Conservation (phyloP, 2,797 vertebrate species). For the Falco peregrinus region DNA sequence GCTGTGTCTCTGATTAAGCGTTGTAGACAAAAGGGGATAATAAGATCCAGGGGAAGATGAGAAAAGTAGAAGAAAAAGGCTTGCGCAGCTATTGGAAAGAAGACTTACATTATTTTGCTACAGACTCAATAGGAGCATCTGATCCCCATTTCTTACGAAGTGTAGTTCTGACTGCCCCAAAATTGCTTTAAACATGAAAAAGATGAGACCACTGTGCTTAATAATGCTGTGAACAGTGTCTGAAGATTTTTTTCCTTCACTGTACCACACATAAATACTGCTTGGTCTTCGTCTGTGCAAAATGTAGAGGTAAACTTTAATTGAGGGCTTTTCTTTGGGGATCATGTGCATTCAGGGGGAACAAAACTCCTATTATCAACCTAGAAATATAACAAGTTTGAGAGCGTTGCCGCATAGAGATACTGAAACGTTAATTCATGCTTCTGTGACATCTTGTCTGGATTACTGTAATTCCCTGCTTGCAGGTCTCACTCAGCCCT, state of each 20-base stretch:
- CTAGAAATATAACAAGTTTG: constrained; percentile 65
- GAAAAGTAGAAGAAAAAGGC: constrained; percentile 60
- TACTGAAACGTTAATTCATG: constrained; percentile 65
- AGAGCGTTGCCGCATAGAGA: constrained; percentile 35
- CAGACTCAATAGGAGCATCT: constrained; percentile 53
- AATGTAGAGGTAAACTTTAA: constrained; percentile 64
- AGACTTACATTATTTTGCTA: constrained; percentile 58
- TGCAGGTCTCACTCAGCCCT: constrained; percentile 43
- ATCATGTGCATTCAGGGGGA: constrained; percentile 55
- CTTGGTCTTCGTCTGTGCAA: constrained; percentile 38
- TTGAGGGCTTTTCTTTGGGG: constrained; percentile 67
- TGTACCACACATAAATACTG: constrained; percentile 42
- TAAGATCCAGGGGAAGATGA: constrained; percentile 66
- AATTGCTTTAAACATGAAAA: constrained; percentile 66
- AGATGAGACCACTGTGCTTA: constrained; percentile 61
- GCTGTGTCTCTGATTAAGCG: constrained; percentile 45
- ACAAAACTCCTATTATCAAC: constrained; percentile 62
- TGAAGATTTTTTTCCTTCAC: constrained; percentile 52
- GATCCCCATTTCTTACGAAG: constrained; percentile 46
- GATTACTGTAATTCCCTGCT: constrained; percentile 70
- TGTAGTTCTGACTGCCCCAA: constrained; percentile 61
- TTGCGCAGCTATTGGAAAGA: constrained; percentile 64
- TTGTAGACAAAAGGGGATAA: constrained; percentile 69
- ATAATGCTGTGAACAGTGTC: constrained; percentile 39
- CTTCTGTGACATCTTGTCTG: constrained; percentile 58